A percentile compares a stretch with the other conserved stretches of the same genome.
These are phyloP conservation scores for Malurus alboscapulatus DNA, from an alignment of 2,113 vertebrate species.

Conservation along the genomic window DNA sequence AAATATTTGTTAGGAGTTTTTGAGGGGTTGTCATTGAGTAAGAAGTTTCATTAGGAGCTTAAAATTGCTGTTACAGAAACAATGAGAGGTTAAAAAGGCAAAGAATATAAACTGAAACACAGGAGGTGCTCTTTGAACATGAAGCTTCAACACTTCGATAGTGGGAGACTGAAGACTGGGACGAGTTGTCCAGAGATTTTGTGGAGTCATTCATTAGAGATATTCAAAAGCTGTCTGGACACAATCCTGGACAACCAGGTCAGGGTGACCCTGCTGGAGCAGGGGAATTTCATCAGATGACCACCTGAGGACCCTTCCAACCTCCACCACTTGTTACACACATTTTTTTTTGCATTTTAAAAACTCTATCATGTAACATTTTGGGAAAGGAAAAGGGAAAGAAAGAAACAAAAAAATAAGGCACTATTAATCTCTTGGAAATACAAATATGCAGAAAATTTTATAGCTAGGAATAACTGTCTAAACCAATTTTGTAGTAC, in stretches of 20 bases:
- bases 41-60: background rate
- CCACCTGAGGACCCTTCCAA: background rate
- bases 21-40: background rate
- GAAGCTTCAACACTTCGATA: background rate
- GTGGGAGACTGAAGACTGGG: background rate
- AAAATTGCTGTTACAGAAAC: background rate
- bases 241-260: background rate
- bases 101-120: background rate
- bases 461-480: background rate
- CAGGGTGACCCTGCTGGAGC: background rate
- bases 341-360: background rate
- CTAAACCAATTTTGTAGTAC: background rate
- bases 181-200: background rate
- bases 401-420: background rate
- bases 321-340: background rate
- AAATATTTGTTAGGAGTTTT: background rate
- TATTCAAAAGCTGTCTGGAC: background rate
- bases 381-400: background rate
- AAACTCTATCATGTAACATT: background rate
- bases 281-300: background rate
- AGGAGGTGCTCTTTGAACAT: background rate
- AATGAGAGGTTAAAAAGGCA: background rate
- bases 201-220: background rate
- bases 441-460: background rate
- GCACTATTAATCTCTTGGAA: background rate